Base-by-base conservation (phyloP, 2,113 vertebrate genomes). In the Oenanthe melanoleuca region DNA sequence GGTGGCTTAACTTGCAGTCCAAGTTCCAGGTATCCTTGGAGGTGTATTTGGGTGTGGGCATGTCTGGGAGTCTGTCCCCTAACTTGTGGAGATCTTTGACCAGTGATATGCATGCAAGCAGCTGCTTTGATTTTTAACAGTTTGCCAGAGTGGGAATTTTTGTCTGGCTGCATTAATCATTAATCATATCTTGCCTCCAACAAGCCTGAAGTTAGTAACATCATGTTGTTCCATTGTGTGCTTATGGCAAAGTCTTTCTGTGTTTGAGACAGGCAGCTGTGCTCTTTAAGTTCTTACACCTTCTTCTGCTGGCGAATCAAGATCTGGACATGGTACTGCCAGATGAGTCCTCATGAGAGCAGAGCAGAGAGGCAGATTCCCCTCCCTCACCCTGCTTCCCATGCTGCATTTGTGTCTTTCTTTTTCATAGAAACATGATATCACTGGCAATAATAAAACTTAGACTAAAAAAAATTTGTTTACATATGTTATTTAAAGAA, bases 221-320 rank as follows among this genome's bases (percentile, higher is more conserved):
- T 63, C 0, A 0, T 56, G 23, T n/a, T 0, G 0, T 31, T 65
- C 28, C 12, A 8, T n/a, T 49, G 28, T 28, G 16, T n/a, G 23
- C n/a, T 70, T 45, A 8, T n/a, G 19, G 16, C 28, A 61, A 11
- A 55, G 20, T 47, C 4, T 15, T 47, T 78, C 20, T 25, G 29
- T 55, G 24, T 40, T 47, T 71, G 29, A 56, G 56, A 31, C 40
- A 63, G 49, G 20, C 40, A 47, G 4, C 37, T 59, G 16, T 42
- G 44, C 20, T 38, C 47, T 45, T n/a, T 29, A 24, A 9, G 7
- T n/a, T 12, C n/a, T 47, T 70, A 29, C 56, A 40, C 15, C 8
- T 70, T 22, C 12, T 70, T 23, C 21, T 79, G n/a, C 49, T 70
- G 13, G 8, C 55, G 8, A 63, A 5, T 29, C 49, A n/a, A 24